Conservation (phyloP, 35 echinoderm and acorn worm species). For the Apostichopus californicus region DNA sequence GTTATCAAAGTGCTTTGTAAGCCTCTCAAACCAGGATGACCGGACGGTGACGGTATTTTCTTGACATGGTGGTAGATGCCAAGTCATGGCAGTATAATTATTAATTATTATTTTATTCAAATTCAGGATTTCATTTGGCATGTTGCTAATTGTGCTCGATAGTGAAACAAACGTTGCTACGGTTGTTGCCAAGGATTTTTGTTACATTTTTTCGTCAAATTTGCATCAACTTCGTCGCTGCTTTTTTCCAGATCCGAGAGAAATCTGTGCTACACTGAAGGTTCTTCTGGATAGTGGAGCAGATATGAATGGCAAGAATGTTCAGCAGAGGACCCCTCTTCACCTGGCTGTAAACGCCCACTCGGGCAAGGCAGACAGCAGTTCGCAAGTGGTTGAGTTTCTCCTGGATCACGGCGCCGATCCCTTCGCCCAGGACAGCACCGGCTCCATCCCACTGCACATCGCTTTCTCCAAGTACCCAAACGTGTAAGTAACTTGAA, state of each 20-base stretch:
- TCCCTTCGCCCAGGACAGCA: constrained; percentile 34
- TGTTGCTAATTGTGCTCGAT: too few relatives aligned
- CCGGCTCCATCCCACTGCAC: constrained; percentile 54
- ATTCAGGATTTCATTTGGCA: too few relatives aligned
- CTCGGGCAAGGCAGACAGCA: constrained; percentile 50
- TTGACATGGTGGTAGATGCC: too few relatives aligned
- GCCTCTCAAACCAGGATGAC: too few relatives aligned
- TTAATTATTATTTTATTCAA: too few relatives aligned
- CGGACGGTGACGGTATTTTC: too few relatives aligned
- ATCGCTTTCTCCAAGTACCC: constrained; percentile 61
- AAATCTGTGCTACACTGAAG: constrained; percentile 17
- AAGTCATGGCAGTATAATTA: too few relatives aligned
- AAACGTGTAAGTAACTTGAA: neutral
- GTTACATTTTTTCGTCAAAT: too few relatives aligned
- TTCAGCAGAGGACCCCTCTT: constrained; percentile 41
- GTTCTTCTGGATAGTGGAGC: constrained; percentile 24
- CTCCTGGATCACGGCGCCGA: constrained; percentile 51
- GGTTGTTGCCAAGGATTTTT: too few relatives aligned
- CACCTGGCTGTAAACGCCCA: constrained; percentile 64
- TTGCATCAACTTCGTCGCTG: neutral
- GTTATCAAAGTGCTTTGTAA: too few relatives aligned
- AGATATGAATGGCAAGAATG: constrained; percentile 55
- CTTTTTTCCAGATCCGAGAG: constrained; percentile 25
- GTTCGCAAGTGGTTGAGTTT: constrained; percentile 54
- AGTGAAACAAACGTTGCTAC: too few relatives aligned